Evolutionary conservation across 2,797 vertebrate genomes (phyloP), one percentile per base, ranked within the genome.

Genomic region (Fistularia tabacaria): DNA sequence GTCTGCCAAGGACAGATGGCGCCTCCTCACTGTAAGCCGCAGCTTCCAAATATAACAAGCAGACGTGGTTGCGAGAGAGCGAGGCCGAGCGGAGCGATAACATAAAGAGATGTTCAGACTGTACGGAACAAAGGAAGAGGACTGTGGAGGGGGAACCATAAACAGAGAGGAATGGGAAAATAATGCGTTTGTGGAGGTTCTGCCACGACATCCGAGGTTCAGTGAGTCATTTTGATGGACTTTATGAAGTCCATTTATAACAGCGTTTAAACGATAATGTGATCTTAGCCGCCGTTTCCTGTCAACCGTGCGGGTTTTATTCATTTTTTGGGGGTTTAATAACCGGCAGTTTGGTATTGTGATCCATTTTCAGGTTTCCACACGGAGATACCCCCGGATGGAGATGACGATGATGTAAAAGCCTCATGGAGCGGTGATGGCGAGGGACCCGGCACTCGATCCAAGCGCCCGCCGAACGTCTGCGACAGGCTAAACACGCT

Each of bases 1-100:
- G 59, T 64, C 74, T 81, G 82, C 80, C 81, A 77, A 41, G 73
- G 58, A 82, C 86, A 90, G 87, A 88, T 89, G 87, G 85, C 72
- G 44, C 74, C 76, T 82, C 75, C 75, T 69, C 59, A 25, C 25
- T 73, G 64, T 69, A 67, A 77, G 79, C 80, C 74, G 59, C 62
- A 56, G 75, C 73, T 74, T 78, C 75, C 25, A 25, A 25, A 25
- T 25, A 25, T 25, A 25, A 25, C 25, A 2, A 25, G 25, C 5
- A 25, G 5, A 25, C 5, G 25, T 25, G 25, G 25, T 25, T 5
- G 25, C 5, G 25, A 25, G 25, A 25, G 25, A 25, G 25, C 25
- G 25, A 25, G 5, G 25, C 25, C 25, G 25, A 25, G n/a, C n/a
- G n/a, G n/a, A 25, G 25, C 25, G 25, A 25, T 25, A 25, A 25